phyloP scores from a whole-genome alignment of 2,888 invertebrate genomes.

The Rugalucina vietnamica region DNA sequence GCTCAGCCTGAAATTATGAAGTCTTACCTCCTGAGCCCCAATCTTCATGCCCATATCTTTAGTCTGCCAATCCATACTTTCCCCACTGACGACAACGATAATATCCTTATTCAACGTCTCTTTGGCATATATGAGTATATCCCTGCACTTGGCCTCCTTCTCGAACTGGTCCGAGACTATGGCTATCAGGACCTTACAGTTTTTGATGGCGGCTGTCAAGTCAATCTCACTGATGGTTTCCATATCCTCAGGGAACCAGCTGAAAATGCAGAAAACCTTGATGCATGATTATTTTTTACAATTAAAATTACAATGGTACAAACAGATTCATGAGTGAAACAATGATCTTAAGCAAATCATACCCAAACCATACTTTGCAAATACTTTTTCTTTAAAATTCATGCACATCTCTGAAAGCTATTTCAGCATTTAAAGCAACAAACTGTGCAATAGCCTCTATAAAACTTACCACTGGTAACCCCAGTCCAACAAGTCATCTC shows the following conservation, averaged over 20 bases:
- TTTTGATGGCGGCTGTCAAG: conserved; percentile 75
- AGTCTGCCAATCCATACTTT: conserved; percentile 75
- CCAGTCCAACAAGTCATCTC: conserved; percentile 73
- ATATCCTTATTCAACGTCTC: conserved; percentile 77
- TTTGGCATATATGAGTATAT: conserved; percentile 76
- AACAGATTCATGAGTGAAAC: too few species aligned
- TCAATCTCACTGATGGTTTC: conserved; percentile 68
- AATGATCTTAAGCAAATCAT: too few species aligned
- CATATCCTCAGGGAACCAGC: conserved; percentile 76
- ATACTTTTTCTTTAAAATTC: too few species aligned
- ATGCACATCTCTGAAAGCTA: too few species aligned
- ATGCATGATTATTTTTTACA: too few species aligned
- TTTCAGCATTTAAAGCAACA: too few species aligned
- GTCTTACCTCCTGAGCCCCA: conserved; percentile 70
- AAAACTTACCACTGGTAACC: conserved; percentile 70
- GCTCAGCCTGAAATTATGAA: too few species aligned
- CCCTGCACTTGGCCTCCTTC: conserved; percentile 72
- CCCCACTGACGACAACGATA: conserved; percentile 73
- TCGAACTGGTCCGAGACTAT: conserved; percentile 81
- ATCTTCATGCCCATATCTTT: conserved; percentile 78
- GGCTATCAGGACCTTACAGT: conserved; percentile 78
- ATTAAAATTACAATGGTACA: too few species aligned
- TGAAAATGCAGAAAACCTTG: too few species aligned
- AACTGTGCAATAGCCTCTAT: not conserved
- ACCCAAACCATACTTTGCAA: too few species aligned